phyloP scores from a whole-genome alignment of 2,113 vertebrate species.

The Crocuta crocuta region DNA sequence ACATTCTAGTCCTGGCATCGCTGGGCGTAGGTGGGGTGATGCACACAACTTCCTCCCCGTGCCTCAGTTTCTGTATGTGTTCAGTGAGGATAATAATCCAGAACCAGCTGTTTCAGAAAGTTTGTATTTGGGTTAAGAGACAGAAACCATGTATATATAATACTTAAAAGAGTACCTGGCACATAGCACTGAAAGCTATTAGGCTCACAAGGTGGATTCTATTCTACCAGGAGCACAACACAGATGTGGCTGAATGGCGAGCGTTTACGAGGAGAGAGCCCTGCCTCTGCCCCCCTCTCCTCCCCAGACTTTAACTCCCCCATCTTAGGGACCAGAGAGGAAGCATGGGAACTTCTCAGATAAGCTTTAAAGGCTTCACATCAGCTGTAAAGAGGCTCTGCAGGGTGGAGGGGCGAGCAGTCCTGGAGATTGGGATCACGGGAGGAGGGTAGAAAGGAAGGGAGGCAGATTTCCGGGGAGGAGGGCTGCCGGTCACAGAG shows the following conservation, averaged over 20 bases:
- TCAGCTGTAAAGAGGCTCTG: background rate
- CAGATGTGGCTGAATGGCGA: too few relatives aligned
- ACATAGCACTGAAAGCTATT: too few relatives aligned
- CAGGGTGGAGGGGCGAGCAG: background rate
- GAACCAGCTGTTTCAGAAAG: background rate
- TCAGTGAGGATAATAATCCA: too few relatives aligned
- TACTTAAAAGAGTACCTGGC: background rate
- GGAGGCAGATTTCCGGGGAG: background rate
- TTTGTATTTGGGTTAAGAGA: background rate
- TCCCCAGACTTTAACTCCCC: background rate
- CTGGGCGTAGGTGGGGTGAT: rapidly evolving
- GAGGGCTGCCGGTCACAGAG: background rate
- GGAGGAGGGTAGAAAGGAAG: background rate
- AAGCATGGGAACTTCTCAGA: background rate
- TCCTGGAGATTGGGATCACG: background rate
- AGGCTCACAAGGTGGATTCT: background rate
- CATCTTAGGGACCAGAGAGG: background rate
- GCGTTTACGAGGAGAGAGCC: background rate
- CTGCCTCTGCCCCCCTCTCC: too few relatives aligned
- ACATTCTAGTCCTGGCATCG: rapidly evolving
- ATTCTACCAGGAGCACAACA: too few relatives aligned
- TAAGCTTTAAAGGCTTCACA: background rate
- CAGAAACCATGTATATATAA: background rate
- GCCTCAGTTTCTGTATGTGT: background rate
- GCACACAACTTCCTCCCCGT: rapidly evolving